Evolutionary conservation across 2,888 invertebrate species (phyloP).

Genomic region (Andrena hattorfiana): DNA sequence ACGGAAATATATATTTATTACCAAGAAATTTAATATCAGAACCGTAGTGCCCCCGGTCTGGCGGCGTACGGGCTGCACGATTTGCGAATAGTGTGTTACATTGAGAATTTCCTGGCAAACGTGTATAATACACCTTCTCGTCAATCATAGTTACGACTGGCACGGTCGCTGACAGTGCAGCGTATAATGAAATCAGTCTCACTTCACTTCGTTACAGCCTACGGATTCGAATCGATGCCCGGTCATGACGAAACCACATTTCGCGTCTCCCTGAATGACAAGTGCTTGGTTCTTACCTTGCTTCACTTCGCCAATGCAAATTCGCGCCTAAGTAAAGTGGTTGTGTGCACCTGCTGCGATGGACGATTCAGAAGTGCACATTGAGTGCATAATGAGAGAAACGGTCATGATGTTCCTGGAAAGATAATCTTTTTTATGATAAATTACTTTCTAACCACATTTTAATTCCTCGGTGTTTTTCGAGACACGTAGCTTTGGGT

Average conservation of each 20-base stretch:
- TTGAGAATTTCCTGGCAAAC: conserved; percentile 51
- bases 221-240: conserved; percentile 39
- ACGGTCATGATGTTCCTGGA: not conserved
- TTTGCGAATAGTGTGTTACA: conserved; percentile 50
- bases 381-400: not conserved
- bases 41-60: not conserved
- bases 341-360: not conserved
- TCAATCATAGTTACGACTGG: conserved; percentile 71
- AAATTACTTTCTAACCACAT: not conserved
- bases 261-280: conserved; percentile 21
- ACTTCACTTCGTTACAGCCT: conserved; percentile 45
- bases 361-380: conserved; percentile 6
- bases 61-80: conserved; percentile 24
- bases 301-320: not conserved
- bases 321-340: not conserved
- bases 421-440: not conserved
- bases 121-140: conserved; percentile 68
- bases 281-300: conserved; percentile 18
- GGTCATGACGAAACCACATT: conserved; percentile 48
- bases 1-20: not conserved
- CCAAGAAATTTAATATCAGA: conserved; percentile 1
- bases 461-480: not conserved
- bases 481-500: not conserved
- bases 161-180: conserved; percentile 54
- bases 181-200: conserved; percentile 67